Base-by-base conservation (phyloP, 1,140 invertebrate genomes). In the Dendrolimus punctatus region DNA sequence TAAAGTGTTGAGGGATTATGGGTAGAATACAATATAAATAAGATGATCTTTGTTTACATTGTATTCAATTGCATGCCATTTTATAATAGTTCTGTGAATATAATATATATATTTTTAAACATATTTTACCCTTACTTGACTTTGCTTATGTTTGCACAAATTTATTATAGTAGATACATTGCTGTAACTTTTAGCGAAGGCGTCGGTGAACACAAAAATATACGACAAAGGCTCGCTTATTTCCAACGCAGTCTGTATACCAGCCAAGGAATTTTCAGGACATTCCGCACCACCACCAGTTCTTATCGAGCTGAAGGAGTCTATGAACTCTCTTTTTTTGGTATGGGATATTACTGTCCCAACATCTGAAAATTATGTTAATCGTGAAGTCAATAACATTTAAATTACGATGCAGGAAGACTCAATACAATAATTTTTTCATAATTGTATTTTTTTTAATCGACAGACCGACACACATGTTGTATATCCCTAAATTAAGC, bases 171-270 rank as follows among this genome's bases (percentile, higher is more conserved):
- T 40, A 2, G 39, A 8, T 2, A 79, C n/a, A 51, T 68, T 58
- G 8, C 56, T 40, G 6, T 44, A 40, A 46, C 71, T 66, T 48
- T 77, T 91, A 1, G 91, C 85, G 39, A 87, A 73, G 4, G 91
- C 91, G 65, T 93, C 92, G 4, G 91, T 92, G 67, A 93, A 92
- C 0, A 93, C 90, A 62, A 91, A 92, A 46, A 93, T 88, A 55
- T 87, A 89, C 0, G 91, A 92, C 46, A 87, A 81, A 0, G 90
- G 89, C 8, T 89, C 69, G 44, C 90, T 89, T 2, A 84, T 78
- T 59, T 90, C 86, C 5, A 93, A 71, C 0, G 90, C 92, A 62
- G 83, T 85, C 62, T 90, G 87, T 45, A 92, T 91, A 9, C 89
- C 91, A 4, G 84, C 76, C 4, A 92, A 67, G 36, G 89, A 88